Evolutionary conservation across 2,888 invertebrate species (phyloP), one percentile per base, ranked within the genome.

Genomic region (Heliconius ethilla): DNA sequence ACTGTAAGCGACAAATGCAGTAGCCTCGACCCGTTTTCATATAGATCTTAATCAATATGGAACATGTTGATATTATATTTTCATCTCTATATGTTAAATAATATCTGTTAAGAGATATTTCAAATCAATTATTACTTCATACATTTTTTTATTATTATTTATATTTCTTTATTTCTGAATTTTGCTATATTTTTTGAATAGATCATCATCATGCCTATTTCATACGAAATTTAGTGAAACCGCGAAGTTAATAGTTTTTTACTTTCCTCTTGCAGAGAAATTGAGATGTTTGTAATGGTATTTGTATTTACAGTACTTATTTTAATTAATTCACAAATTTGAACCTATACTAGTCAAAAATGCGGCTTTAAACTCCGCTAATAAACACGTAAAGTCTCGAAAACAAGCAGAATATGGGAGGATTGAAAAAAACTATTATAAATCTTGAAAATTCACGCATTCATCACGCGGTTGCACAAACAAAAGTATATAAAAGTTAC

Each of bases 21-120:
- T 9, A 33, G 40, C 74, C 77, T 77, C 74, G 77, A 77, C 77
- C 74, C 29, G 66, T 40, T 74, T 77, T 55, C 62, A 18, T 27
- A 33, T 74, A 22, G 74, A 63, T 74, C 65, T 22, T 65, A 65
- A 63, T 74, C 65, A 74, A 63, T 65, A 65, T 74, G 37, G 27
- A 15, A 45, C 10, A 22, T 11, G 40, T 40, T 45, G 22, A 25
- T 27, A 10, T 40, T 27, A 29, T 22, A 65, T 63, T 65, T 25
- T 74, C 7, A 59, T 59, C n/a, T 59, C 4, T 59, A n/a, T 72
- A 22, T 59, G n/a, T 15, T 22, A 0, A 27, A 29, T 70, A 15
- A 13, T 63, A 22, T 55, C 55, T n/a, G 0, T 10, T n/a, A 55
- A 0, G n/a, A 55, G 55, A n/a, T n/a, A 55, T 9, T 3, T n/a